Base-by-base conservation (phyloP, 2,888 invertebrate species). In the Pristionchus japonicus region DNA sequence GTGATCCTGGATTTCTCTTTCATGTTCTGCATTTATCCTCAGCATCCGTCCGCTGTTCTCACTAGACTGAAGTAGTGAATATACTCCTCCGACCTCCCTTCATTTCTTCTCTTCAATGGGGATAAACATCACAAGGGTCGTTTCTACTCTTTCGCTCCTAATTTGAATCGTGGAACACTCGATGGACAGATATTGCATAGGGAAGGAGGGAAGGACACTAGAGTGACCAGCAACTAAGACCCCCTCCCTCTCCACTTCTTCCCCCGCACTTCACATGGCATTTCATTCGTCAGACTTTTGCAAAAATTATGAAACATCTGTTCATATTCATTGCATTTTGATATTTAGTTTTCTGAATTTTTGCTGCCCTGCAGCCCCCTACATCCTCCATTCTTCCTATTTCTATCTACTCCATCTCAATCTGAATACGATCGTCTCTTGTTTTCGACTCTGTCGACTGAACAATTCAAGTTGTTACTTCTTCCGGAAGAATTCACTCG, bases 401-500 rank as follows among this genome's bases (percentile, higher is more conserved):
- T 13, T 52, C 7, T 13, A 31, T 37, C 31, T 49, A 27, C 27
- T 83, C 23, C 34, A 31, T 83, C 43, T 52, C 37, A 31, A 37
- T 83, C 37, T 37, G 34, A 34, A 52, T 83, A 40, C 31, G 83
- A 83, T 57, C 57, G 34, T n/a, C 49, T 83, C 37, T 37, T 34
- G 23, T 83, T 31, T 83, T 40, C 13, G 34, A 11, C 17, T 70
- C 34, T 52, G 77, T 34, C 43, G 77, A 47, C 13, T 80, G 43
- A 47, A 80, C 77, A 47, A 80, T 80, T 40, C 43, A 80, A 47
- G 43, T 80, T 40, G 47, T 40, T n/a, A 47, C 43, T 47, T 47
- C 40, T 80, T 80, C 43, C 40, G 77, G 77, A 47, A 47, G 77
- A 80, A 40, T 80, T 80, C 40, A 80, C 40, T 80, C 77, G 47